A percentile compares a stretch with the other conserved stretches of the same genome.
phyloP scores from a whole-genome alignment of 2,113 vertebrate species.

The Carassius auratus region DNA sequence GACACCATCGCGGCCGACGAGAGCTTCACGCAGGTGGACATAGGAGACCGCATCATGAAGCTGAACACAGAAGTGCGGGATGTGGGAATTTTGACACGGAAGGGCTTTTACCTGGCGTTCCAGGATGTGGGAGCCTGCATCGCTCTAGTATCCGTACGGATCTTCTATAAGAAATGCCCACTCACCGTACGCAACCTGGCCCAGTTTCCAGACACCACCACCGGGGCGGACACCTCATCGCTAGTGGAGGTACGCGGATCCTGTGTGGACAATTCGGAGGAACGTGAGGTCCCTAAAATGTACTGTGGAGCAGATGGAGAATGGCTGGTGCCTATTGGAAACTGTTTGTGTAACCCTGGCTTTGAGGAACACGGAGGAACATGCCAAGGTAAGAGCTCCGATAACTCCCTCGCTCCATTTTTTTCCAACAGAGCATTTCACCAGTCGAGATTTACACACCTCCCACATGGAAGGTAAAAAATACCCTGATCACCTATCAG shows the following conservation, averaged over 20 bases:
- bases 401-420: constrained; percentile 11
- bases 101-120: constrained; percentile 97
- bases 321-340: constrained; percentile 98
- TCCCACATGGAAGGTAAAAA: not conserved
- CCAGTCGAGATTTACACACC: not conserved
- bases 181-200: constrained; percentile 93
- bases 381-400: constrained; percentile 88
- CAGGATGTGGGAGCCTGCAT: constrained; percentile 98
- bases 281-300: constrained; percentile 98
- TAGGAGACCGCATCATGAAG: constrained; percentile 98
- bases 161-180: constrained; percentile 97
- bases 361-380: constrained; percentile 86
- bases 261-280: constrained; percentile 97
- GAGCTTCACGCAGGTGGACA: constrained; percentile 98
- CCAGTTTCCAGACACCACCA: constrained; percentile 95
- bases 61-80: constrained; percentile 96
- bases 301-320: constrained; percentile 98
- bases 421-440: constrained; percentile 5
- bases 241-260: constrained; percentile 96
- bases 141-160: constrained; percentile 92
- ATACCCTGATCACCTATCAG: not conserved
- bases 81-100: constrained; percentile 87
- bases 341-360: constrained; percentile 91
- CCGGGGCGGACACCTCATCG: constrained; percentile 90
- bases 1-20: constrained; percentile 97